Conservation (phyloP, 2,797 vertebrate genomes). For the Onychomys torridus region DNA sequence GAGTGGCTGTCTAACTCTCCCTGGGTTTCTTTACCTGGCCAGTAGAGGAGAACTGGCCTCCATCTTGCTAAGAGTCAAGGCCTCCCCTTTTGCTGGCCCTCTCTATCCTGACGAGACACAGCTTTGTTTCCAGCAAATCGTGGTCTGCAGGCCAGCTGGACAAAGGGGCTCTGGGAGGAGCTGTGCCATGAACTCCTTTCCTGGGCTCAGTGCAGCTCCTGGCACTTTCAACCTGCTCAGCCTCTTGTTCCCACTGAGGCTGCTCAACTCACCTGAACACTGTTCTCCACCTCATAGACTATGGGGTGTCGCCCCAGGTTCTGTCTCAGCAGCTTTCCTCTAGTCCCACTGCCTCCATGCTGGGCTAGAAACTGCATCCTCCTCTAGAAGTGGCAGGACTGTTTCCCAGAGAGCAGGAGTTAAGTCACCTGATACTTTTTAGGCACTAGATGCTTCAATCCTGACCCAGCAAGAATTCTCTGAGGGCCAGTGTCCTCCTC, state of each 20-base stretch:
- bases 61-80: not conserved
- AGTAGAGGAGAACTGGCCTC: not conserved
- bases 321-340: not conserved
- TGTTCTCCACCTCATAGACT: not conserved
- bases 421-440: not conserved
- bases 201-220: not conserved
- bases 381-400: not conserved
- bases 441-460: not conserved
- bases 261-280: too few relatives aligned
- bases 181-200: not conserved
- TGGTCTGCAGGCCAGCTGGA: not conserved
- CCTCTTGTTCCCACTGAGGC: not conserved
- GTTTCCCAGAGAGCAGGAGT: not conserved
- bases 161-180: not conserved
- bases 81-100: not conserved
- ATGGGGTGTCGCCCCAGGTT: not conserved
- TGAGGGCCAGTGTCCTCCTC: not conserved
- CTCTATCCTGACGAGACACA: not conserved
- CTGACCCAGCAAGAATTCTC: not conserved
- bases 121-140: not conserved
- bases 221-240: not conserved
- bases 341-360: not conserved
- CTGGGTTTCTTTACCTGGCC: not conserved
- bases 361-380: not conserved
- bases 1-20: not conserved